These are phyloP conservation scores for Sarcophaga subvicina DNA, from an alignment of 2,888 invertebrate genomes.

Conservation along the genomic window DNA sequence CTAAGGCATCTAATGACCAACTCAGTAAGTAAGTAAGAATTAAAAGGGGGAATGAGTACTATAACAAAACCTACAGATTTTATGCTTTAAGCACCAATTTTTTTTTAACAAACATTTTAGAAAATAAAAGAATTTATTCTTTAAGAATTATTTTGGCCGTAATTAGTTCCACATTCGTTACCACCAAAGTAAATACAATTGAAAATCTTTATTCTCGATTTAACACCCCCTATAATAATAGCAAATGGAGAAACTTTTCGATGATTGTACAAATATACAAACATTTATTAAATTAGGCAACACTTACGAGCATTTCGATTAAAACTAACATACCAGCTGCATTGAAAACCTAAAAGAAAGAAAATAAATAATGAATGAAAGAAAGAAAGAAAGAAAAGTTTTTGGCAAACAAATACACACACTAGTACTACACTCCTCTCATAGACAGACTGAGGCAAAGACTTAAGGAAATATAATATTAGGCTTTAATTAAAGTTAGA, in stretches of 20 bases:
- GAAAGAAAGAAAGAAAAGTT: neutral
- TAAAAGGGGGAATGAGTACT: no score
- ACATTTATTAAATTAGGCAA: slow-evolving; percentile 46
- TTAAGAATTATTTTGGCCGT: no score
- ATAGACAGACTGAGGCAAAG: neutral
- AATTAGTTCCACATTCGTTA: no score
- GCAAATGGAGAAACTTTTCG: slow-evolving; percentile 15
- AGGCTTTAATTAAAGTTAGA: slow-evolving; percentile 60
- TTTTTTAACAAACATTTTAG: neutral
- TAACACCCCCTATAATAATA: slow-evolving; percentile 12
- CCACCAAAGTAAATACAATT: no score
- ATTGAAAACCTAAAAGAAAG: neutral
- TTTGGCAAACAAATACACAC: slow-evolving; percentile 29
- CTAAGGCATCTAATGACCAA: no score
- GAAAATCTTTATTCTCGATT: slow-evolving; percentile 23
- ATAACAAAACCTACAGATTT: no score
- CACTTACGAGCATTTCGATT: neutral
- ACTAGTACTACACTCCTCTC: neutral
- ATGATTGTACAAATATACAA: slow-evolving; percentile 9
- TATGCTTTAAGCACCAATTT: neutral
- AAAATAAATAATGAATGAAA: neutral
- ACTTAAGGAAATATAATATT: slow-evolving; percentile 44
- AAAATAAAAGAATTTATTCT: no score
- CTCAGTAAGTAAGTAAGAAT: no score
- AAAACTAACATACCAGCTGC: neutral